These are phyloP conservation scores for Stratiomys singularior DNA, from an alignment of 2,888 invertebrate species.

Conservation along the genomic window DNA sequence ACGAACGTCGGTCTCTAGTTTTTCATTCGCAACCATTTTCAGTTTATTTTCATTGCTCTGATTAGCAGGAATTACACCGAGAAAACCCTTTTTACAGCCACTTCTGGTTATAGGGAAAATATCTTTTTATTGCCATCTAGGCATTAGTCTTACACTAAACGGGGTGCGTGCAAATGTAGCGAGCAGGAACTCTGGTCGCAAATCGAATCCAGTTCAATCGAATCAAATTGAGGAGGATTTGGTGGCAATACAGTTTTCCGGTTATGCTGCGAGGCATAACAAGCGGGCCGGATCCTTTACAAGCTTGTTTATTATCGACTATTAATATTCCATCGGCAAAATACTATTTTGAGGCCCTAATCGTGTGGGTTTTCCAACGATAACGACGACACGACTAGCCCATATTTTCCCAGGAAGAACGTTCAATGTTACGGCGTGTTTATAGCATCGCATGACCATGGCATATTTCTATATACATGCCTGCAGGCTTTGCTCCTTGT, in stretches of 20 bases:
- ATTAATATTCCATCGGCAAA: slow-evolving; percentile 44
- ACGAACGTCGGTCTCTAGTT: not conserved
- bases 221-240: not conserved
- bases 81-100: slow-evolving; percentile 17
- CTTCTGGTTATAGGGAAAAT: slow-evolving; percentile 16
- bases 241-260: not conserved
- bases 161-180: slow-evolving; percentile 4
- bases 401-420: slow-evolving; percentile 28
- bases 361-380: slow-evolving; percentile 41
- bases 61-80: slow-evolving; percentile 21
- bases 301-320: slow-evolving; percentile 21
- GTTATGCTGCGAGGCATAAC: not conserved
- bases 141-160: slow-evolving; percentile 31
- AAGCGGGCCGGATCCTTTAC: not conserved
- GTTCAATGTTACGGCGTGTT: not conserved
- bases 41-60: slow-evolving; percentile 36
- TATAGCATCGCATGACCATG: not conserved
- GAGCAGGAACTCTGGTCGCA: not conserved
- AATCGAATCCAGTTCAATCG: not conserved
- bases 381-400: slow-evolving; percentile 42
- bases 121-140: slow-evolving; percentile 37
- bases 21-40: slow-evolving; percentile 6
- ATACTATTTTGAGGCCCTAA: slow-evolving; percentile 41
- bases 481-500: not conserved
- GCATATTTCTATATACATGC: not conserved